A percentile compares a stretch with the other conserved stretches of the same genome.
phyloP scores from a whole-genome alignment of 1,140 invertebrate genomes.

The Globodera rostochiensis region DNA sequence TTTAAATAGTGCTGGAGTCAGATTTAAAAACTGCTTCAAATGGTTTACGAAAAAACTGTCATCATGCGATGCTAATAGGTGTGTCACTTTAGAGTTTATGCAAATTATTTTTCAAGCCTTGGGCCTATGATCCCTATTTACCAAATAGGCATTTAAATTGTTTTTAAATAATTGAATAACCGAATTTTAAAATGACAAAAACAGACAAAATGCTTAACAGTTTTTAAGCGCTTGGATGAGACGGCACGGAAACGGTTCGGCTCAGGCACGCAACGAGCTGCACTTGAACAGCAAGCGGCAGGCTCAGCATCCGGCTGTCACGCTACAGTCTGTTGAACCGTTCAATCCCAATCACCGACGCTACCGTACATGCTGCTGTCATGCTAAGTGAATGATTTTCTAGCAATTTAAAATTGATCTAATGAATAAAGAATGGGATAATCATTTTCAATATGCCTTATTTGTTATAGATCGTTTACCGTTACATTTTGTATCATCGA shows the following conservation, averaged over 20 bases:
- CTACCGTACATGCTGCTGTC: conserved; percentile 30
- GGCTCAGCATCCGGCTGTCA: background rate
- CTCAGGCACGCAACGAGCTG: background rate
- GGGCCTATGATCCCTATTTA: too few species aligned
- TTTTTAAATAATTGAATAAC: too few species aligned
- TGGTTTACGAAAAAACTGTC: background rate
- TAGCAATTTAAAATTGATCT: background rate
- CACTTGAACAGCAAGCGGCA: background rate
- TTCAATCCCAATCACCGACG: conserved; percentile 27
- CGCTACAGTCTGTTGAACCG: background rate
- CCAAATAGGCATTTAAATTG: too few species aligned
- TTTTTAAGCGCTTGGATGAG: background rate
- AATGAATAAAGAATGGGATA: too few species aligned
- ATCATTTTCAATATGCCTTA: background rate
- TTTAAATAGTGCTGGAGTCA: background rate
- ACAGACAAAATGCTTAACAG: too few species aligned
- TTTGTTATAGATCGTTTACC: conserved; percentile 25
- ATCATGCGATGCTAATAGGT: background rate
- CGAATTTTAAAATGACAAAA: too few species aligned
- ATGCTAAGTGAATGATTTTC: conserved; percentile 3
- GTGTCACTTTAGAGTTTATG: background rate
- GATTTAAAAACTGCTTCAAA: background rate
- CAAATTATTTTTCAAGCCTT: too few species aligned
- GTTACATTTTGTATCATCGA: conserved; percentile 34
- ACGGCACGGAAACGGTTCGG: background rate